phyloP scores from a whole-genome alignment of 2,113 vertebrate species.

The Okapia johnstoni region DNA sequence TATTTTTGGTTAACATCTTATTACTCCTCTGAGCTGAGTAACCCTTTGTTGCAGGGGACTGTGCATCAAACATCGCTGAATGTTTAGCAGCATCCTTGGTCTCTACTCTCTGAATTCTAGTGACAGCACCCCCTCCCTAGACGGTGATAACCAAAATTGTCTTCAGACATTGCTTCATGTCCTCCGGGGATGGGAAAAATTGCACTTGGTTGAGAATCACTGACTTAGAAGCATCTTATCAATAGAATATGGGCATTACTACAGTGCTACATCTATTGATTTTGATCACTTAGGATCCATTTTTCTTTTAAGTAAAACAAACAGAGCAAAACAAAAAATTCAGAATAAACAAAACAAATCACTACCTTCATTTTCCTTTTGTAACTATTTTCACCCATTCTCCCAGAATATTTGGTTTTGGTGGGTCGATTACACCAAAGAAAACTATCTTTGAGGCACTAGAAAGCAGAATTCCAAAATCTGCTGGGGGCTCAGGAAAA shows the following conservation, averaged over 20 bases:
- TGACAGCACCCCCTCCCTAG: neutral
- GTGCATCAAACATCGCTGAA: fast-evolving
- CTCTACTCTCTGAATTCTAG: neutral
- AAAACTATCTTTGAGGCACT: neutral
- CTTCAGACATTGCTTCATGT: neutral
- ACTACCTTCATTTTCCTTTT: neutral
- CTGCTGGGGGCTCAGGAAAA: neutral
- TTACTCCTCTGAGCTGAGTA: neutral
- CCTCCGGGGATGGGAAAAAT: neutral
- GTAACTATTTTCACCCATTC: neutral
- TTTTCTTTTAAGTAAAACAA: neutral
- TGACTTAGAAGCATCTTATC: neutral
- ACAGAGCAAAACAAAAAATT: neutral
- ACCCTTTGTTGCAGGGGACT: too few species aligned
- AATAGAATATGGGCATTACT: neutral
- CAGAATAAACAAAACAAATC: neutral
- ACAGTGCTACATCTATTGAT: neutral
- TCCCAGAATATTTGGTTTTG: neutral
- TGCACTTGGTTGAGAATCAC: neutral
- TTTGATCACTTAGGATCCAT: neutral
- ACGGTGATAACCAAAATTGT: neutral
- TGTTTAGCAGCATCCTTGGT: neutral
- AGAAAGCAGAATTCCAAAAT: neutral
- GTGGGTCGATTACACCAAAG: neutral
- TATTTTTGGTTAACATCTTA: neutral